Evolutionary conservation across 2,797 vertebrate genomes (phyloP), one percentile per base, ranked within the genome.

Genomic region (Falco berigora): DNA sequence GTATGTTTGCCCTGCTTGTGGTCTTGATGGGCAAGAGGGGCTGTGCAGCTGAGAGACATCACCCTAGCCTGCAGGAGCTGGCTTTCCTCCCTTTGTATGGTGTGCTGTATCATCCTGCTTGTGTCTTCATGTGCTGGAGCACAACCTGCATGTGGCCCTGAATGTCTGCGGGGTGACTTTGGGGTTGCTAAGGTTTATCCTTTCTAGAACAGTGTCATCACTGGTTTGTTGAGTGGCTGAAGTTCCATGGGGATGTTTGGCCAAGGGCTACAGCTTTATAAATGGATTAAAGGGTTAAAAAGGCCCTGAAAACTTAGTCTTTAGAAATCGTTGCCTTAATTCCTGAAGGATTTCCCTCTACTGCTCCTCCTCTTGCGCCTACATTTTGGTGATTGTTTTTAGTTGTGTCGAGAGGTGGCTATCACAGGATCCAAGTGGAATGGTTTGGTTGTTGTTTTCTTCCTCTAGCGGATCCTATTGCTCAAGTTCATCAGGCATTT

Each of bases 401-500:
- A 40, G 25, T 25, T 52, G 6, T 72, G 3, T 30, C 24, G 23
- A 25, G 47, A 69, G 24, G 12, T 77, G 28, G 22, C 36, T 83
- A 1, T 6, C 3, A 1, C 3, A 1, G 7, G 22, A 13, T 10
- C 6, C 17, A 53, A 61, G 30, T 91, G 66, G 42, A 58, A 50
- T 16, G 25, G 9, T 82, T 95, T 88, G 47, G 20, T 56, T 49
- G 69, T 88, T 73, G 36, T 84, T 36, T 32, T 89, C 83, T 58
- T 34, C 85, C 68, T 84, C 20, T 97, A 99, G 99, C 98, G 10
- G 99, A 99, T 96, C 99, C 99, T 75, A 98, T 99, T 12, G 98
- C 99, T 49, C 99, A 99, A 97, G 98, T 99, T 89, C 99, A 99
- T 97, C 98, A 99, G 95, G 98, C 98, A 0, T 99, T 99, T 98